A percentile compares a stretch with the other conserved stretches of the same genome.
Conservation (phyloP, 2,888 invertebrate genomes). For the Pseudoips prasinana region DNA sequence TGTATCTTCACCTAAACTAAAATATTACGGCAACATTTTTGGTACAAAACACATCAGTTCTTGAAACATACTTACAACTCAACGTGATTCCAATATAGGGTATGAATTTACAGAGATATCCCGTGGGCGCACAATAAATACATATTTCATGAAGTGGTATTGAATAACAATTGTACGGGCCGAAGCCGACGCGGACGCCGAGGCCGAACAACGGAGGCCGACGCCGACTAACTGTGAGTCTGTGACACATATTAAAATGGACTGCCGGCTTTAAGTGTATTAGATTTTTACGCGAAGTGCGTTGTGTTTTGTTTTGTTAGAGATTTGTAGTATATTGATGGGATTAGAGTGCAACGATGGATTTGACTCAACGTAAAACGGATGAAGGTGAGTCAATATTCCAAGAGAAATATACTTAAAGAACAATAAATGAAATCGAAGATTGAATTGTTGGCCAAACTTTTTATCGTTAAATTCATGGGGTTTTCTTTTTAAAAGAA, state of each 20-base stretch:
- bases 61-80: constrained; percentile 3
- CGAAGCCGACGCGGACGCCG: constrained; percentile 21
- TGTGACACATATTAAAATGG: constrained; percentile 59
- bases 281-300: constrained; percentile 37
- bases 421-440: no score
- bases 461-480: no score
- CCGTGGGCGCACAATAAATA: constrained; percentile 54
- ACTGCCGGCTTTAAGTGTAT: constrained; percentile 47
- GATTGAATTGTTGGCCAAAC: no score
- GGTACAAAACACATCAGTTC: no score
- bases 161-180: constrained; percentile 60
- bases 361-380: no score
- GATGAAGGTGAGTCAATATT: no score
- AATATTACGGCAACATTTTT: no score
- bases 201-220: constrained; percentile 16
- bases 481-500: background rate
- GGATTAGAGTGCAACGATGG: background rate
- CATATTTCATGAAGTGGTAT: constrained; percentile 71
- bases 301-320: constrained; percentile 15
- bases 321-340: constrained; percentile 2
- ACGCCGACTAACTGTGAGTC: constrained; percentile 23
- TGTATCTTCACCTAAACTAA: no score
- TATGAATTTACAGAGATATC: constrained; percentile 47
- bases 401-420: no score
- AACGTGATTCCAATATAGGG: constrained; percentile 28